Base-by-base conservation (phyloP, 2,888 invertebrate species). In the Hanleya hanleyi region DNA sequence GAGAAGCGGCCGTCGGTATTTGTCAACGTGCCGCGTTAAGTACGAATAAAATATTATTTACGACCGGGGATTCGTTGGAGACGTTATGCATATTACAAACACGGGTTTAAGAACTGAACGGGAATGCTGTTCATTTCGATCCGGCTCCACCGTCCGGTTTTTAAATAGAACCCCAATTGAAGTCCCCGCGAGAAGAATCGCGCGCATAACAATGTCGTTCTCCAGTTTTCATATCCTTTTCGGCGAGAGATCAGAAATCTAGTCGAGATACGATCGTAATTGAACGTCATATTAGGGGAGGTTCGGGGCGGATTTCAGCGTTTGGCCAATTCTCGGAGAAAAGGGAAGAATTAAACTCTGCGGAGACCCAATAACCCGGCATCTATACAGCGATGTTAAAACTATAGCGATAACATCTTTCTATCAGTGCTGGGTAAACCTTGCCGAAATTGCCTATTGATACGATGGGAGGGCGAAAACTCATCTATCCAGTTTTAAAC, bases 21-120 rank as follows among this genome's bases (percentile, higher is more conserved):
- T 57, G 57, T 57, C 57, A 57, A 57, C 29, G 57, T 9, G 57
- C 22, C 22, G 26, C 12, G 57, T 57, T 57, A 57, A 57, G 29
- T 57, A 32, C 29, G 57, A 57, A 57, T 57, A 57, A 57, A 57
- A 57, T 57, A 57, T 57, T 57, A 57, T 57, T 57, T 57, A 57
- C 57, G 57, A 57, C 26, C 57, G 32, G 32, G 15, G 26, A 12
- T 32, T 12, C 15, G 26, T 29, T 22, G 29, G 15, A 57, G 29
- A 57, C 29, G 22, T 32, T 57, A 57, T 57, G 57, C 57, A 57
- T 57, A 57, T 29, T 29, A 57, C 22, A 29, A 41, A 18, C 9
- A 41, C 41, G 9, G 41, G 18, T 9, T 41, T 41, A 18, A 18
- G 18, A 18, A 41, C 9, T 41, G 41, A 41, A 41, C 9, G 9